Evolutionary conservation across 1,140 invertebrate genomes (phyloP), one percentile per base, ranked within the genome.

Genomic region (Sinonovacula constricta): DNA sequence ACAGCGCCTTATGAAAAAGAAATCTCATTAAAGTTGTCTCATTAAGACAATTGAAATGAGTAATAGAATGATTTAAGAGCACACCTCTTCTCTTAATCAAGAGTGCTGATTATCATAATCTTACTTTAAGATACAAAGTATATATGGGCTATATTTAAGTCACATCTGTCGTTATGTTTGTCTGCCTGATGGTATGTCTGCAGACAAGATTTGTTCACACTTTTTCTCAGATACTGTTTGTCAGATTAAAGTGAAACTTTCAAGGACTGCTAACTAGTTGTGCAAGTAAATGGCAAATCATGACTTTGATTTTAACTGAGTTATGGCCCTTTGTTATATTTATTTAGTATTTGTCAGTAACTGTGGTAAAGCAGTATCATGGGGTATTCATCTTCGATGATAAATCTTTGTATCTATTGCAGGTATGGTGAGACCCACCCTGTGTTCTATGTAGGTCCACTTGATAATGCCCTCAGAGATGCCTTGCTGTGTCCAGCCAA

Each of bases 381-480:
- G 10, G n/a, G 45, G n/a, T 10, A n/a, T 12, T 12, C 10, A 12
- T n/a, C n/a, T 10, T 12, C 10, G 10, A 22, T 56, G 54, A 56
- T 26, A 7, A 3, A 5, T 62, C 3, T 62, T 62, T 60, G 22
- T 62, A 26, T 65, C 49, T 34, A n/a, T 79, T 81, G 51, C 74
- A 87, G 86, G 68, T 87, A 86, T 81, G 97, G 97, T 4, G 93
- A 94, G 30, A 94, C 94, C 79, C 95, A 95, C 91, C 97, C 97
- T 0, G 93, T 95, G 79, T 98, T 98, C 91, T 98, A 95, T 91
- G 94, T 96, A 83, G 97, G 97, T 45, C 95, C 95, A 49, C 92
- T 98, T 71, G 96, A 97, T 83, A 95, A 97, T 90, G 97, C 96
- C 30, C 93, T 98, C 51, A 95, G 95, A 90, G 95, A 97, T 91